Evolutionary conservation across 2,113 vertebrate species (phyloP), one percentile per base, ranked within the genome.

Genomic region (Pangasianodon hypophthalmus): DNA sequence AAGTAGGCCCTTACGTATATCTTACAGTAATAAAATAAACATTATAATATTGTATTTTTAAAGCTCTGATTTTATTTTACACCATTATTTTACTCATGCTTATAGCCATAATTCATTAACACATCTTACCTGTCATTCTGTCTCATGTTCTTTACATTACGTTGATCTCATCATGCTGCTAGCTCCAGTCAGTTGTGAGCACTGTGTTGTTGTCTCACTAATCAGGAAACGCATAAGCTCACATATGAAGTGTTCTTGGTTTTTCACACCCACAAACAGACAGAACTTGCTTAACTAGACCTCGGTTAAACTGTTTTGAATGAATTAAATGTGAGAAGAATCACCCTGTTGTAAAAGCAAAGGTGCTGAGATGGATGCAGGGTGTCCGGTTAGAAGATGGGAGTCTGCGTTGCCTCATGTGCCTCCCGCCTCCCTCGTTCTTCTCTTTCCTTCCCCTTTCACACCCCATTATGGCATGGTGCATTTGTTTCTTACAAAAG

Each of bases 401-500:
- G 62, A 52, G 50, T 77, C 82, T 37, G 6, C 54, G 6, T n/a
- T 56, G 58, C 29, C 79, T 52, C 50, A 73, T 90, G 19, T 52
- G 41, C 44, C 89, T 86, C 80, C 82, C 56, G 88, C 89, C 90
- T 50, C 91, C 80, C 83, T 86, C 58, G 87, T 88, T 87, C 87
- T 88, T 80, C 86, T 88, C 86, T 80, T 80, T 32, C 44, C 58
- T 91, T 93, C 92, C 62, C 93, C 88, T 85, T 87, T 81, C 69
- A 87, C 88, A 60, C 88, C 92, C 92, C 89, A 95, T 96, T 96
- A 95, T 92, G 84, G 91, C 93, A 94, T 56, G 95, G 92, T 94
- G 94, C 95, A 95, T 95, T 96, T 95, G 94, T 91, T 95, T 88
- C 54, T 84, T 90, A 96, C 96, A 96, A 96, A 94, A 94, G 95